These are phyloP conservation scores for Motacilla alba DNA, from an alignment of 2,113 vertebrate species.

Conservation along the genomic window DNA sequence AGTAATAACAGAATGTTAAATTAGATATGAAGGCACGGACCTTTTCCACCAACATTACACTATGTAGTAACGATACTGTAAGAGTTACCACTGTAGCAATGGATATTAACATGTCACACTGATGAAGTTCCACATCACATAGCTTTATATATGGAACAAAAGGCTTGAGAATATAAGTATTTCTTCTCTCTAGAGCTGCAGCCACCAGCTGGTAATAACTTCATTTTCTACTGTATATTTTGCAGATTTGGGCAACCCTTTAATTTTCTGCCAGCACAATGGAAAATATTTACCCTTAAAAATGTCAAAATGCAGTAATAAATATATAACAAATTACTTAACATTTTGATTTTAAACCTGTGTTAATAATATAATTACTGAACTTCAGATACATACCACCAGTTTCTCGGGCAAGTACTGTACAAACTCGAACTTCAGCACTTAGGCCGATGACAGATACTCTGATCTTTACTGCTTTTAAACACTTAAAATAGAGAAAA, in stretches of 20 bases:
- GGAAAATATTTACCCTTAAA: not conserved
- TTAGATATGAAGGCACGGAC: not conserved
- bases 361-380: not conserved
- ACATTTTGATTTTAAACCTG: not conserved
- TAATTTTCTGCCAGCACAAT: not conserved
- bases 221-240: not conserved
- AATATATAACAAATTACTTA: not conserved
- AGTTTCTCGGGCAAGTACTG: conserved; percentile 90
- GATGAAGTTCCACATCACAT: not conserved
- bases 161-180: not conserved
- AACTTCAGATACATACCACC: conserved; percentile 78
- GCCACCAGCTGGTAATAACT: not conserved
- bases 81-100: not conserved
- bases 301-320: not conserved
- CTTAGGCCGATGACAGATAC: conserved; percentile 94
- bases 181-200: not conserved
- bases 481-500: conserved; percentile 72
- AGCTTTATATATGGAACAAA: not conserved
- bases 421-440: conserved; percentile 95
- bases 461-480: conserved; percentile 90
- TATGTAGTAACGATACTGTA: not conserved
- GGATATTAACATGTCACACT: not conserved
- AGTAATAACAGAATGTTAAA: not conserved
- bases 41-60: not conserved
- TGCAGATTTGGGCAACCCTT: not conserved